Percentiles rank a stretch among this genome's conserved stretches.
Evolutionary conservation across 2,113 vertebrate genomes (phyloP).

Genomic region (Origma solitaria): DNA sequence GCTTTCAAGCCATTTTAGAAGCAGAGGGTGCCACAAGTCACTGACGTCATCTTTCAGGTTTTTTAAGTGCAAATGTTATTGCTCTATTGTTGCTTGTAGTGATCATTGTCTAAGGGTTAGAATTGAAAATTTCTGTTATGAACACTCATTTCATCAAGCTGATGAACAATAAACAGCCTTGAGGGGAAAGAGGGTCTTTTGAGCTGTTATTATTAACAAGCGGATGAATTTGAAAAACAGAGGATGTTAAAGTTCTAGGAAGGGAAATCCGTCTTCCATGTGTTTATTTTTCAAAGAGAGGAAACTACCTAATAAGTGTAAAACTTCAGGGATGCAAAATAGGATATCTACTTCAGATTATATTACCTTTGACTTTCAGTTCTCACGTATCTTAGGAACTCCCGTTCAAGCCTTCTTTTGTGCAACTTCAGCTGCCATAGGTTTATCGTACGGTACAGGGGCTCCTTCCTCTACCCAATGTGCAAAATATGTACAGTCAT

Average conservation of each 20-base stretch:
- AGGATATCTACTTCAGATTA: neutral
- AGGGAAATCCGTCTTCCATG: neutral
- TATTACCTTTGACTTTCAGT: neutral
- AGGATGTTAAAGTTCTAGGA: slow-evolving; percentile 26
- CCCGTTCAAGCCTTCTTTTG: neutral
- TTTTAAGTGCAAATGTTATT: neutral
- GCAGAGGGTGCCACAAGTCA: neutral
- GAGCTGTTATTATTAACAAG: neutral
- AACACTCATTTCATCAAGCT: neutral
- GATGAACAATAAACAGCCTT: neutral
- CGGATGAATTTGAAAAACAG: neutral
- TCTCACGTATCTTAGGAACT: neutral
- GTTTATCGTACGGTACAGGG: neutral
- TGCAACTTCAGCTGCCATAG: neutral
- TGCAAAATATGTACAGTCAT: neutral
- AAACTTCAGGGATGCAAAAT: neutral
- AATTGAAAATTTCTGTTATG: neutral
- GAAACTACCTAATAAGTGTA: neutral
- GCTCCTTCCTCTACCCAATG: neutral
- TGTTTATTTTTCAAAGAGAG: neutral
- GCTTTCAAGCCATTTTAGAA: neutral
- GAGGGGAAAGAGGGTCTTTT: neutral
- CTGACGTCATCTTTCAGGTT: neutral
- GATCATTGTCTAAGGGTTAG: neutral
- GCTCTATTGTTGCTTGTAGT: neutral